Evolutionary conservation across 1,140 invertebrate genomes (phyloP).

Genomic region (Drosophila cardini): DNA sequence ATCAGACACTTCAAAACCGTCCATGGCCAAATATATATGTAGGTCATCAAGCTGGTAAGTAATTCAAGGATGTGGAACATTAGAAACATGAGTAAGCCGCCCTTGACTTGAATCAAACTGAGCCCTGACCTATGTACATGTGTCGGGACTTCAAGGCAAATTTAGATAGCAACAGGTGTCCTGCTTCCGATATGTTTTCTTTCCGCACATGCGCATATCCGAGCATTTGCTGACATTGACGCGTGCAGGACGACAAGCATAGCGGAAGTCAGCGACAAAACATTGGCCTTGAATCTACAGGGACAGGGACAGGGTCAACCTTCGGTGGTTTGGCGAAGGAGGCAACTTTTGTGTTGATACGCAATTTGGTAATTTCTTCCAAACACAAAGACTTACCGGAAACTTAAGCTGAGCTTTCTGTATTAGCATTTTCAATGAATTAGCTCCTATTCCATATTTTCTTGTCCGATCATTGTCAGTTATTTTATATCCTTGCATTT

Average conservation of each 20-base stretch:
- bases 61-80: conserved; percentile 16
- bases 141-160: conserved; percentile 30
- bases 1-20: conserved; percentile 90
- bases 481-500: conserved; percentile 90
- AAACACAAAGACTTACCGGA: conserved; percentile 86
- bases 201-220: conserved; percentile 57
- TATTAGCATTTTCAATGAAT: conserved; percentile 87
- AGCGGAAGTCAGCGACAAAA: conserved; percentile 63
- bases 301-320: conserved; percentile 39
- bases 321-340: background rate
- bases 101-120: conserved; percentile 55
- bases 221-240: conserved; percentile 58
- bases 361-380: conserved; percentile 32
- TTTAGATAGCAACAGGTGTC: conserved; percentile 64
- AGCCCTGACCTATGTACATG: conserved; percentile 37
- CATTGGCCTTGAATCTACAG: conserved; percentile 71
- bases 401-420: conserved; percentile 89
- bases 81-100: conserved; percentile 15
- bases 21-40: conserved; percentile 86
- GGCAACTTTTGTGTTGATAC: conserved; percentile 11
- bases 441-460: conserved; percentile 89
- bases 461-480: conserved; percentile 87
- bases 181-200: conserved; percentile 20
- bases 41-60: conserved; percentile 72
- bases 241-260: conserved; percentile 50